These are phyloP conservation scores for Aegotheles bennettii DNA, from an alignment of 2,113 vertebrate species.

Conservation along the genomic window DNA sequence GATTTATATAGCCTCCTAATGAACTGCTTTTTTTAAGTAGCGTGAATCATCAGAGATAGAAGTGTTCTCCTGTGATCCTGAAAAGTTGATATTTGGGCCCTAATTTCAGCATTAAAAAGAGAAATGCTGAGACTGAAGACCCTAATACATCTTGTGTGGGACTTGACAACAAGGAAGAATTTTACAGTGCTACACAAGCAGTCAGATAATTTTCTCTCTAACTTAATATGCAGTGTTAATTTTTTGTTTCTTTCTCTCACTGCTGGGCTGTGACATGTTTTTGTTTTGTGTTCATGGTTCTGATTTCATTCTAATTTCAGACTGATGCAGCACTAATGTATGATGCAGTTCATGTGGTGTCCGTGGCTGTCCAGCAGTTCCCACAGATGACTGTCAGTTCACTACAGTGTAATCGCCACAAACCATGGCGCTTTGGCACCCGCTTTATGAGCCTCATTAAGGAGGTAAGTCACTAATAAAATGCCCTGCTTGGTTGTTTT, in stretches of 20 bases:
- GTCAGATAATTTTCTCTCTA: neutral
- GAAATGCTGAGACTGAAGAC: neutral
- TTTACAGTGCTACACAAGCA: neutral
- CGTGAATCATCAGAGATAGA: neutral
- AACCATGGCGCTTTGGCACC: slow-evolving; percentile 96
- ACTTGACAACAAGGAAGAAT: neutral
- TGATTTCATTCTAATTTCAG: slow-evolving; percentile 70
- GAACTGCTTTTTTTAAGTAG: neutral
- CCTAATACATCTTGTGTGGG: neutral
- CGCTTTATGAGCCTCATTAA: slow-evolving; percentile 98
- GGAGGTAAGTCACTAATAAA: slow-evolving; percentile 77
- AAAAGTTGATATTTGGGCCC: neutral
- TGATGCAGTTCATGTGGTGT: slow-evolving; percentile 94
- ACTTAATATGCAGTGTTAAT: neutral
- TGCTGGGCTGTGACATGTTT: neutral
- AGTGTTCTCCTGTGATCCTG: neutral
- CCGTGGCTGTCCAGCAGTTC: slow-evolving; percentile 96
- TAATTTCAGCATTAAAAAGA: neutral
- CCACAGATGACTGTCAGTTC: slow-evolving; percentile 98
- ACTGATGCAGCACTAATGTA: slow-evolving; percentile 97
- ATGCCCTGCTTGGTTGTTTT: neutral
- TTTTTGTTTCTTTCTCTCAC: neutral
- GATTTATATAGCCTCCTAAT: neutral
- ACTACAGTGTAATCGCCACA: slow-evolving; percentile 96
- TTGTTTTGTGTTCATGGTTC: neutral